Evolutionary conservation across 2,113 vertebrate species (phyloP), one percentile per base, ranked within the genome.

Genomic region (Protobothrops flavoviridis): DNA sequence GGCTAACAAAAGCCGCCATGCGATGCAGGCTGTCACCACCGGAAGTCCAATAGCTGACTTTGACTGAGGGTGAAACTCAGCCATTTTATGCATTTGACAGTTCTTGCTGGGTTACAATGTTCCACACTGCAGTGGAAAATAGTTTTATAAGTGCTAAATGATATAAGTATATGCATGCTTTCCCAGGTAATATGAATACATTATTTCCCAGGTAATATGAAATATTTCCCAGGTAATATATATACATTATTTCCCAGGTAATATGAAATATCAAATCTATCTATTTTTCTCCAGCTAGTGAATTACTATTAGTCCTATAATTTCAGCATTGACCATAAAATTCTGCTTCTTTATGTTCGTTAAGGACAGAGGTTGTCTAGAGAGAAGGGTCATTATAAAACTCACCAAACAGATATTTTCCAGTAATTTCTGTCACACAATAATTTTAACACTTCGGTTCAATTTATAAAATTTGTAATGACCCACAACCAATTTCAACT

Each of bases 401-500:
- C 23, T 3, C 88, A 95, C 53, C 53, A 96, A 91, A 89, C 39
- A 92, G 56, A 91, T 93, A 86, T 95, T 93, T 92, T 91, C 94
- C 45, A 52, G 12, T 55, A 91, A 94, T 93, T 96, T 96, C 39
- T 92, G 93, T 90, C 92, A 81, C 64, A 21, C 85, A 88, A 43
- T 94, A 23, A 23, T 94, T 96, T 93, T 91, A 91, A 64, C 95
- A 85, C 33, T 93, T 91, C 6, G 92, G 87, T 93, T 95, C 96
- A 96, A 94, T 91, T 94, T 96, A 85, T 90, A 90, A 61, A 55
- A 95, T 87, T 96, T 95, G 90, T 94, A 94, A 95, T 92, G 94
- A 92, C 94, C 95, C 95, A 94, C 92, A 94, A 96, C 94, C 94
- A 97, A 92, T 96, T 96, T 96, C 95, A 94, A 89, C 15, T 64